Percentiles rank a stretch among this genome's conserved stretches.
These are phyloP conservation scores for Trissolcus basalis DNA, from an alignment of 1,140 invertebrate species.

Conservation along the genomic window DNA sequence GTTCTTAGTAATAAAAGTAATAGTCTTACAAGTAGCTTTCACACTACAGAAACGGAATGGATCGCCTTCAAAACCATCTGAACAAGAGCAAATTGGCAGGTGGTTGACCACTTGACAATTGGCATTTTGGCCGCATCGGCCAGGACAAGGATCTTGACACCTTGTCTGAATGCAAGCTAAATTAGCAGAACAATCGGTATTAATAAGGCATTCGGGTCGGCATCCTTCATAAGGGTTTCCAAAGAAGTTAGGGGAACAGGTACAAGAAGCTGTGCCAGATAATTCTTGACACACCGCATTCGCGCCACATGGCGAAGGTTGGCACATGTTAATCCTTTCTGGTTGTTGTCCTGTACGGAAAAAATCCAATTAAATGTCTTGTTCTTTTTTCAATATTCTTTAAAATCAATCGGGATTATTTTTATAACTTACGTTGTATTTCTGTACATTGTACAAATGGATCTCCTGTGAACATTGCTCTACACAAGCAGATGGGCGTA, in stretches of 20 bases:
- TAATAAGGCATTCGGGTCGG: constrained; percentile 82
- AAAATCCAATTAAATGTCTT: constrained; percentile 3
- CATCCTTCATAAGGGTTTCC: constrained; percentile 88
- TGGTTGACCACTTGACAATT: constrained; percentile 85
- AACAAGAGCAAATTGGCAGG: constrained; percentile 83
- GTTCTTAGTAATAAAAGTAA: too few relatives aligned
- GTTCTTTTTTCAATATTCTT: background rate
- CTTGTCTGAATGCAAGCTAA: constrained; percentile 82
- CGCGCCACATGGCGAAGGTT: constrained; percentile 83
- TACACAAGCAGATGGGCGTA: constrained; percentile 80
- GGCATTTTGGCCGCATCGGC: constrained; percentile 84
- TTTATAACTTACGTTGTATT: constrained; percentile 71
- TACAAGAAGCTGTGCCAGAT: constrained; percentile 81
- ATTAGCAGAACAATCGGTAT: constrained; percentile 83
- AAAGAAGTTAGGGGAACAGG: constrained; percentile 82
- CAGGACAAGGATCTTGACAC: constrained; percentile 84
- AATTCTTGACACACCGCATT: constrained; percentile 84
- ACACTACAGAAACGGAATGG: constrained; percentile 79
- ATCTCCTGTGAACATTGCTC: constrained; percentile 82
- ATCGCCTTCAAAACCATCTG: constrained; percentile 83
- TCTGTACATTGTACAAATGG: constrained; percentile 81
- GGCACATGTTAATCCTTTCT: constrained; percentile 75
- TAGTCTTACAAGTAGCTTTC: constrained; percentile 76
- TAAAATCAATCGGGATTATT: background rate
- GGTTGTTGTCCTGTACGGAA: constrained; percentile 27